Evolutionary conservation across 1,140 invertebrate species (phyloP), one percentile per base, ranked within the genome.

Genomic region (Zaprionus africanus): DNA sequence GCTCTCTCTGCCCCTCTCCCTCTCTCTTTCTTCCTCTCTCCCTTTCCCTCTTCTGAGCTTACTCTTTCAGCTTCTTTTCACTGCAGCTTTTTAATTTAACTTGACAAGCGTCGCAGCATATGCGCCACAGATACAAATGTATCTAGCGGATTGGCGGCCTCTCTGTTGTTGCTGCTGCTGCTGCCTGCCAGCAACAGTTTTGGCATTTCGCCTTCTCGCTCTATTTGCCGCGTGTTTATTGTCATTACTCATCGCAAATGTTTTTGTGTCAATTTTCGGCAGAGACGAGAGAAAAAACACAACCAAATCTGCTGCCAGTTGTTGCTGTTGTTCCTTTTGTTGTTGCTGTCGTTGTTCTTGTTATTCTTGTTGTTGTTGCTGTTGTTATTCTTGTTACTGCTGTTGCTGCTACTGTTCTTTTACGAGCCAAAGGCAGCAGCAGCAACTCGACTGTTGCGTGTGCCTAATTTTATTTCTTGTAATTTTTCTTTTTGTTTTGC

Each of bases 71-170:
- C 60, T 60, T 64, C 49, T 49, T 57, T 65, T 76, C 51, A 22
- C 78, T 70, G 75, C 76, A 72, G 86, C 86, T 90, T 90, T 90
- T 90, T 86, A 90, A 90, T 90, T 90, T 90, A 90, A 86, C 82
- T 90, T 90, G 70, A 73, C 61, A 72, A 76, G 77, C 74, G 70
- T 77, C 67, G 63, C 41, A 57, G 78, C 80, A 80, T 79, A 78
- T 74, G 84, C 77, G 63, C 59, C 74, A 72, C 34, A 77, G 67
- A 79, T 79, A 76, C 73, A 76, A 87, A 84, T 77, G 73, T 83
- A 83, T 83, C 81, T 84, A 84, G 74, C 77, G 67, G 64, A 63
- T 68, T 71, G 67, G 57, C 62, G 68, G 74, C 68, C 5, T 12
- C 28, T 58, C 36, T 66, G 53, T 19, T 69, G 67, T 11, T 46